Percentiles rank a stretch among this genome's conserved stretches.
Evolutionary conservation across 1,140 invertebrate species (phyloP).

Genomic region (Drosophila mojavensis): DNA sequence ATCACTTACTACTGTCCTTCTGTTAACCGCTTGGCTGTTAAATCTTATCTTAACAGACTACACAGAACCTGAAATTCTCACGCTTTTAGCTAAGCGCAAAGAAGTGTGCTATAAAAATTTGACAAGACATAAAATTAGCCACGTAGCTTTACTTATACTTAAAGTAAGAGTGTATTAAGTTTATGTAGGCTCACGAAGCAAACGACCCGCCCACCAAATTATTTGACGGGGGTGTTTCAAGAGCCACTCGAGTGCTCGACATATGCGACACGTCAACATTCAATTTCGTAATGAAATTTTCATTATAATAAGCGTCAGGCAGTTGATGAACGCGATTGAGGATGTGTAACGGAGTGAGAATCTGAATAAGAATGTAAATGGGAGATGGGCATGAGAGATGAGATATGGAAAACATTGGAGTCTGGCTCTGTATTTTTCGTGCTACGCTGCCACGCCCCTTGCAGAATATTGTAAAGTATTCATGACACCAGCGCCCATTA

Average conservation of each 20-base stretch:
- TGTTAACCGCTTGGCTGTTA: no score
- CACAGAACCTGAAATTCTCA: no score
- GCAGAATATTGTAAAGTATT: constrained; percentile 45
- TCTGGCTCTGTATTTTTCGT: constrained; percentile 10
- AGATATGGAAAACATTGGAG: constrained; percentile 21
- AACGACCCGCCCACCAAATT: no score
- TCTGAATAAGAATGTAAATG: background rate
- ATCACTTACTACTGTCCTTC: no score
- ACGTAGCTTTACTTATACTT: background rate
- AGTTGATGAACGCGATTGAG: constrained; percentile 26
- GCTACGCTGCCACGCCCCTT: constrained; percentile 38
- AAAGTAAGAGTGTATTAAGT: constrained; percentile 7
- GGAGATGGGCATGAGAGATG: background rate
- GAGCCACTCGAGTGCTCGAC: constrained; percentile 32
- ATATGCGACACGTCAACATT: constrained; percentile 80
- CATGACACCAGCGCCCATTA: constrained; percentile 25
- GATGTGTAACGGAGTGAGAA: no score
- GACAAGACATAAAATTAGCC: background rate
- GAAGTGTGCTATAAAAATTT: constrained; percentile 2
- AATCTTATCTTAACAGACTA: no score
- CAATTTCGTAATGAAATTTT: constrained; percentile 81
- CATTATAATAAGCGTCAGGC: constrained; percentile 69
- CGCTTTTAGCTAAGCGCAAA: background rate
- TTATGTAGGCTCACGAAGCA: background rate
- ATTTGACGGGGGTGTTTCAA: background rate